phyloP scores from a whole-genome alignment of 2,113 vertebrate species.

The Madoqua kirkii region DNA sequence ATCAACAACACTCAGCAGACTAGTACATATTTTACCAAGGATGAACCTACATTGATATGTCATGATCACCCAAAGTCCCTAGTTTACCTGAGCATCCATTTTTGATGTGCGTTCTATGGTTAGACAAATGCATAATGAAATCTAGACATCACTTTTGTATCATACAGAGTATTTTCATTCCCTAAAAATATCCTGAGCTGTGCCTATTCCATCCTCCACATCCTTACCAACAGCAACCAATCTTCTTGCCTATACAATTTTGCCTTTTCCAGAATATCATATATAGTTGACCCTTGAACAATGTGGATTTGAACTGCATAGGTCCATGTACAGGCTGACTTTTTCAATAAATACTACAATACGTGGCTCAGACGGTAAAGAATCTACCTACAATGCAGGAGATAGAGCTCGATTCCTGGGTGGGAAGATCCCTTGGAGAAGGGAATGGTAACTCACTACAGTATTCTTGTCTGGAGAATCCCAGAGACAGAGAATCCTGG shows the following conservation, averaged over 20 bases:
- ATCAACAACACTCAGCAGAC: not conserved
- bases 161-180: not conserved
- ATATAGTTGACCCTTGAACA: not conserved
- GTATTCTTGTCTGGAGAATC: not conserved
- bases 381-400: not conserved
- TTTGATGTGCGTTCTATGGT: not conserved
- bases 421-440: not conserved
- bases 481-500: not conserved
- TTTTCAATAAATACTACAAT: not conserved
- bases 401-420: not conserved
- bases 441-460: not conserved
- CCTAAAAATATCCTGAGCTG: not conserved
- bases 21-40: not conserved
- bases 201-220: not conserved
- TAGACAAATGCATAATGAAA: not conserved
- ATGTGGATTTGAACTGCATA: not conserved
- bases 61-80: not conserved
- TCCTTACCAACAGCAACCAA: no score
- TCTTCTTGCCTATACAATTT: not conserved
- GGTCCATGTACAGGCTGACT: not conserved
- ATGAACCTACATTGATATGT: no score
- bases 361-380: not conserved
- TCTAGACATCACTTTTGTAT: not conserved
- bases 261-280: not conserved
- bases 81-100: not conserved